Base-by-base conservation (phyloP, 2,888 invertebrate genomes). In the Leucophenga montana region DNA sequence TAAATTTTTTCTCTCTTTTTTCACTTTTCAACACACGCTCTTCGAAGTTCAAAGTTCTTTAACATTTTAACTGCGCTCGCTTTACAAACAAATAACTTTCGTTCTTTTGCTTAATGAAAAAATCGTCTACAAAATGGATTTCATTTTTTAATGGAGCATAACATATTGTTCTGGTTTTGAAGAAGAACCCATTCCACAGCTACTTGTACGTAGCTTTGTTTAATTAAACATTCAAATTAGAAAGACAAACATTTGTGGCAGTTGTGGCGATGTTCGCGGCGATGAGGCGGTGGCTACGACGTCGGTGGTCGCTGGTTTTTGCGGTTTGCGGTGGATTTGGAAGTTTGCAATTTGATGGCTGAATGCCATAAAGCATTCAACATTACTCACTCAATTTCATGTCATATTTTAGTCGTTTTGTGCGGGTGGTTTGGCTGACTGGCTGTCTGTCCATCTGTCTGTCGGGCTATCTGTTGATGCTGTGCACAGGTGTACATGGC, bases 141-240 rank as follows among this genome's bases (percentile, higher is more conserved):
- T 39, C 39, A 61, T 14, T 61, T 61, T 61, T 64, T 27, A 64
- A 64, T 64, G 44, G 62, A 39, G 46, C 14, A 39, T 39, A 39
- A 39, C 8, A 8, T 39, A 39, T 39, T 39, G 39, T 8, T 39
- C 11, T 46, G 31, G 31, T 31, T 61, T 61, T 33, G 9, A n/a
- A n/a, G n/a, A n/a, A n/a, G n/a, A 18, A 11, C 39, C 4, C 39
- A 33, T 33, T 61, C 39, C 39, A 33, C 3, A 33, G n/a, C 18
- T 54, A 16, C 59, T 33, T 8, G 11, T 5, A 39, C 33, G 8
- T 11, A 11, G 39, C 39, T 64, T 22, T 46, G 62, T 64, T 64
- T 64, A 64, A 64, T 64, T 64, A 64, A 64, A 64, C 62, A 64
- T 64, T 64, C 44, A 64, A 64, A 64, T 64, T 64, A 64, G 62